A percentile compares a stretch with the other conserved stretches of the same genome.
phyloP scores from a whole-genome alignment of 2,888 invertebrate genomes.

The Notodonta dromedarius region DNA sequence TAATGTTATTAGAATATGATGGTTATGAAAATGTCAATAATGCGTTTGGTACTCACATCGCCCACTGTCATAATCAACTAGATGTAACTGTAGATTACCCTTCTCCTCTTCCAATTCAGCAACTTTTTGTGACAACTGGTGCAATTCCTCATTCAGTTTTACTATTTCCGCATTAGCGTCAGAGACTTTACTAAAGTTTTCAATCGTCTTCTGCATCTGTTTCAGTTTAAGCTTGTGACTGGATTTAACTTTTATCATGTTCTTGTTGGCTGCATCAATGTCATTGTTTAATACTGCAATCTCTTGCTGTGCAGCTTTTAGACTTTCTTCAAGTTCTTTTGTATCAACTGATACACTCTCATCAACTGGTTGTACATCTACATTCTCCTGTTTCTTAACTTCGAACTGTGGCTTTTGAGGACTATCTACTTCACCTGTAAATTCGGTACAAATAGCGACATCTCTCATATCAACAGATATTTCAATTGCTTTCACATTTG shows the following conservation, averaged over 20 bases:
- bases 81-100: constrained; percentile 93
- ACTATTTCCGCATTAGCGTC: constrained; percentile 88
- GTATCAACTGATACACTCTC: constrained; percentile 32
- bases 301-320: constrained; percentile 72
- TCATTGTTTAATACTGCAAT: constrained; percentile 86
- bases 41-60: constrained; percentile 78
- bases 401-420: constrained; percentile 20
- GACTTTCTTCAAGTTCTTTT: constrained; percentile 69
- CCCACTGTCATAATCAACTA: constrained; percentile 91
- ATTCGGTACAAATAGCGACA: constrained; percentile 56
- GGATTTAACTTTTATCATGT: constrained; percentile 90
- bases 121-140: constrained; percentile 88
- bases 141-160: constrained; percentile 85
- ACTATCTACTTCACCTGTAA: constrained; percentile 23
- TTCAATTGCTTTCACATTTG: constrained; percentile 32
- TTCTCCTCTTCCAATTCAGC: constrained; percentile 95
- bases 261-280: constrained; percentile 90
- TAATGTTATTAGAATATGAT: neutral
- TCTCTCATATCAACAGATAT: constrained; percentile 45
- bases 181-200: constrained; percentile 86
- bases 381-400: constrained; percentile 18
- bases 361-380: constrained; percentile 29
- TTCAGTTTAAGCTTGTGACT: constrained; percentile 89
- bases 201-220: constrained; percentile 90
- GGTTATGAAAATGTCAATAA: constrained; percentile 4